Conservation (phyloP, 2,888 invertebrate genomes). For the Andrena bicolor region DNA sequence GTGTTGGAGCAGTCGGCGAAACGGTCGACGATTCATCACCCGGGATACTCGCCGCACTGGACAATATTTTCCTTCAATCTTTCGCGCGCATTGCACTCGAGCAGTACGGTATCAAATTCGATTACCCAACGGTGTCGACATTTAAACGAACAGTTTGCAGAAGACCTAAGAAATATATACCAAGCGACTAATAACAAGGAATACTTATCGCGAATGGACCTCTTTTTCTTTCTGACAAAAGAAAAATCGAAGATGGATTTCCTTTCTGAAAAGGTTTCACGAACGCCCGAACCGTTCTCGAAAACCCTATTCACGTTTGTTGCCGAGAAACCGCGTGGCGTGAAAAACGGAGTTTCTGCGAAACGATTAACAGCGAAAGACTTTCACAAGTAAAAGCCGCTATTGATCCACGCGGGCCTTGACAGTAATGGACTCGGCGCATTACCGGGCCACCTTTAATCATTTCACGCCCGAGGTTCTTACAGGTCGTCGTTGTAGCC, state of each 20-base stretch:
- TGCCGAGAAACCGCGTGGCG: neutral
- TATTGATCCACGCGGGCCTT: conserved; percentile 35
- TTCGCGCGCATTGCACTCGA: neutral
- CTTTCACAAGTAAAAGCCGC: neutral
- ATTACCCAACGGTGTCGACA: neutral
- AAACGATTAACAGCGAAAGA: conserved; percentile 31
- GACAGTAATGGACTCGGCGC: conserved; percentile 43
- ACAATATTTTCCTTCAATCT: conserved; percentile 23
- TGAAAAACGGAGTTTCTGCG: conserved; percentile 18
- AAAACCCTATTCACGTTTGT: neutral
- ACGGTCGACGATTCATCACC: neutral
- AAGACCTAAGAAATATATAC: neutral
- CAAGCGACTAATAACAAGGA: neutral
- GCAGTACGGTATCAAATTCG: neutral
- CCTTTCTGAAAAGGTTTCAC: too few species aligned
- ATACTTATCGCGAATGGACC: neutral
- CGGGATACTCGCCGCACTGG: neutral
- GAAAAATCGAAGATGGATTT: neutral
- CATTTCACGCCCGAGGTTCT: conserved; percentile 18
- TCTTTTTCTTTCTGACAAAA: neutral
- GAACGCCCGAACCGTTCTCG: neutral
- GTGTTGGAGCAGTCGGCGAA: neutral
- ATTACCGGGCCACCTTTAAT: conserved; percentile 40
- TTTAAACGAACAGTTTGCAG: neutral
- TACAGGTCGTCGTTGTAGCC: neutral